Evolutionary conservation across 2,888 invertebrate genomes (phyloP), one percentile per base, ranked within the genome.

Genomic region (Diploptera punctata): DNA sequence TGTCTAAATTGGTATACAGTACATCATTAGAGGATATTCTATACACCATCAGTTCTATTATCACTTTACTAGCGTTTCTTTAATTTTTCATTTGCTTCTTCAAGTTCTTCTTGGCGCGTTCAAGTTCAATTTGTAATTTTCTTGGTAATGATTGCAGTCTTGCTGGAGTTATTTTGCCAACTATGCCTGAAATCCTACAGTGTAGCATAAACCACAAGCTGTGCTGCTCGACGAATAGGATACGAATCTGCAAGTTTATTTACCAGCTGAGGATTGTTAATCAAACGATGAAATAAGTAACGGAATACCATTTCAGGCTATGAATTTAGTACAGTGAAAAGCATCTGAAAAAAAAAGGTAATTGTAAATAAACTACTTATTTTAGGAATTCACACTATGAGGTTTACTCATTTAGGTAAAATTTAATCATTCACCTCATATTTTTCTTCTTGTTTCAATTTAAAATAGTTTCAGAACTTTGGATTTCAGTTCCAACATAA

Each of bases 221-320:
- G 93, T 3, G 97, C 96, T 24, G 94, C 93, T 72, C 91, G 84
- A 75, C 94, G 86, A 76, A 97, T 90, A 0, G 94, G 93, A 82
- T 92, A 93, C 0, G 95, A 95, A 77, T 96, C 93, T 3, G 96
- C 91, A 77, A 96, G 84, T 79, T 86, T 89, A 78, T 93, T 90
- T 49, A 95, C 90, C 16, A 95, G 82, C 67, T 88, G 88, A 80
- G 94, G 93, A 84, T 93, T 93, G 81, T 93, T 93, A 7, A 90
- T 89, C 74, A 95, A 83, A 80, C 91, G 91, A 76, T 87, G 87
- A 71, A 94, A 83, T 76, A 95, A 78, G 75, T 90, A 82, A 77
- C 93, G 87, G 18, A 94, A 83, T 76, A 94, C 91, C 94, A 93
- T 91, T 73, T 10, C 44, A 44, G 24, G 19, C 52, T 1, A 13